A percentile compares a stretch with the other conserved stretches of the same genome.
Conservation (phyloP, 2,888 invertebrate genomes). For the Anoncus sp. region DNA sequence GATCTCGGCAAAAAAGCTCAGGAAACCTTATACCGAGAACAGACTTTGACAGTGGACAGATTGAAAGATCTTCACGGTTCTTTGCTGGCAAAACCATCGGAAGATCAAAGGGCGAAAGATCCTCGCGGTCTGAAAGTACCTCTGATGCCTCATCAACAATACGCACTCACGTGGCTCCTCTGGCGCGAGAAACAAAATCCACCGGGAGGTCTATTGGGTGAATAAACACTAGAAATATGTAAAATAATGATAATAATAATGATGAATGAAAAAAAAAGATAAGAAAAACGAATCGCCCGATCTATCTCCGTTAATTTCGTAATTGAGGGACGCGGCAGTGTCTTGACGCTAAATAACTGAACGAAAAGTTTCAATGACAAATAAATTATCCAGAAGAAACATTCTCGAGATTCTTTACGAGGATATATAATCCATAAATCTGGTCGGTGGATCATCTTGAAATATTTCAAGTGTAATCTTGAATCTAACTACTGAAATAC, state of each 20-base stretch:
- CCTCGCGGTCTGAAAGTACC: constrained; percentile 87
- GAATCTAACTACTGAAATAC: too few species aligned
- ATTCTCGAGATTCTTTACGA: too few species aligned
- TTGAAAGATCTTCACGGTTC: constrained; percentile 90
- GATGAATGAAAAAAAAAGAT: not conserved
- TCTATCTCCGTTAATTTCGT: too few species aligned
- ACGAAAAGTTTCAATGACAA: too few species aligned
- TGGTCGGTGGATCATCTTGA: too few species aligned
- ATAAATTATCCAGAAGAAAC: too few species aligned
- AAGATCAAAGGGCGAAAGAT: constrained; percentile 85
- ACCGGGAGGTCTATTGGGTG: constrained; percentile 94
- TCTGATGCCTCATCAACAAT: constrained; percentile 93
- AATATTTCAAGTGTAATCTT: too few species aligned
- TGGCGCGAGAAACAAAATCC: constrained; percentile 96
- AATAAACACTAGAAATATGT: constrained; percentile 58
- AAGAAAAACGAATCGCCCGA: too few species aligned
- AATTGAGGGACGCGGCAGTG: too few species aligned
- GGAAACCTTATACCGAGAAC: constrained; percentile 88
- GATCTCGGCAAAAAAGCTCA: constrained; percentile 84
- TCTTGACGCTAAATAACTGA: too few species aligned
- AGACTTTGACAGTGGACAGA: constrained; percentile 88
- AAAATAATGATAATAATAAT: not conserved
- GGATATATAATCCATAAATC: too few species aligned
- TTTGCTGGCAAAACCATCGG: constrained; percentile 87
- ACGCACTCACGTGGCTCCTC: constrained; percentile 93